phyloP scores from a whole-genome alignment of 2,797 vertebrate species.

The Cuniculus paca region DNA sequence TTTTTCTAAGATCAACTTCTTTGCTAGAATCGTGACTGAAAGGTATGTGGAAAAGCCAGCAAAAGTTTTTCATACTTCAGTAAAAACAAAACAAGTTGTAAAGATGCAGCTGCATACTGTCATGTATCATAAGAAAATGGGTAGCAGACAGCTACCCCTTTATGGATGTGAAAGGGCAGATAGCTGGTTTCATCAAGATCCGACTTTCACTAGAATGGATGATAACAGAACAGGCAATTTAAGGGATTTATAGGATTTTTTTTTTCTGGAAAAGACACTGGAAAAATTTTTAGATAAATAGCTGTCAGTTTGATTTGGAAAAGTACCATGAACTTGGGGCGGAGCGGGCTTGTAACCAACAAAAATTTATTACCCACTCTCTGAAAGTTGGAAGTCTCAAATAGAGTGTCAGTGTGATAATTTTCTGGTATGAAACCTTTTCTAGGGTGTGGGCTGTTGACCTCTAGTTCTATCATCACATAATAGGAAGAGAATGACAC shows the following conservation, averaged over 20 bases:
- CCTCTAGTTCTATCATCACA: neutral
- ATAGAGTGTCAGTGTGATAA: neutral
- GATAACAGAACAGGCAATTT: neutral
- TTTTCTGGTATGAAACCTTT: neutral
- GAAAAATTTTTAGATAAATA: neutral
- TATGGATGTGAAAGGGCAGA: neutral
- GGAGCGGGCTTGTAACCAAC: neutral
- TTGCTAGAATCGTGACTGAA: neutral
- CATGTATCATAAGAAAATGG: neutral
- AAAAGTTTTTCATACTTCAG: neutral
- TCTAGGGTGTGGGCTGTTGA: fast-evolving
- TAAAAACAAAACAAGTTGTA: neutral
- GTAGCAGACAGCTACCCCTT: neutral
- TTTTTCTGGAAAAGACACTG: neutral
- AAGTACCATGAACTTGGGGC: neutral
- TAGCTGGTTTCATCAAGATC: neutral
- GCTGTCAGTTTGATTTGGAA: neutral
- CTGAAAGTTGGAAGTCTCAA: neutral
- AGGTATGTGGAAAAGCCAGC: neutral
- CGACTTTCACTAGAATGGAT: neutral
- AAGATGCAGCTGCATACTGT: neutral
- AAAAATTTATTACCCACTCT: neutral
- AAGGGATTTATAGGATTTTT: neutral
- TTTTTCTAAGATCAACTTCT: neutral
- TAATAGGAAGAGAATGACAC: neutral